Conservation (phyloP, 2,888 invertebrate species). For the Brachypterus glaber region DNA sequence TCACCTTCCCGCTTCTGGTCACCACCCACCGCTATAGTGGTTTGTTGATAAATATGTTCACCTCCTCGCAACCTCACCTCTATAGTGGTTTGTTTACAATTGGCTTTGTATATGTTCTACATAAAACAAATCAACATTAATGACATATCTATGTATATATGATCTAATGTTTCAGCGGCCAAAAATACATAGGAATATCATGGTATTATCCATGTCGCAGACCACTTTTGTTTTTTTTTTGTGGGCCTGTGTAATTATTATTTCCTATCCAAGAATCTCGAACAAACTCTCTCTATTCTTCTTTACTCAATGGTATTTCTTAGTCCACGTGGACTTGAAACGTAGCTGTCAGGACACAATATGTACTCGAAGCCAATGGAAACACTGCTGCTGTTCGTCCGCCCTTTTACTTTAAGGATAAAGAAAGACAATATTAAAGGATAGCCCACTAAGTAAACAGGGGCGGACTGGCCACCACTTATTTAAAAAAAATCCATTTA, state of each 20-base stretch:
- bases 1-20: no score
- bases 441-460: no score
- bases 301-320: conserved; percentile 4
- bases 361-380: conserved; percentile 28
- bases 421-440: conserved; percentile 39
- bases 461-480: no score
- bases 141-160: no score
- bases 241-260: not conserved
- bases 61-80: no score
- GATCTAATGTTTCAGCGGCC: no score
- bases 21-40: no score
- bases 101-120: no score
- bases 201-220: not conserved
- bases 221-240: not conserved
- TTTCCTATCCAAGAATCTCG: not conserved
- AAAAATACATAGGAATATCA: not conserved
- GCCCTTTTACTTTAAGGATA: conserved; percentile 41
- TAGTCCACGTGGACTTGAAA: conserved; percentile 37
- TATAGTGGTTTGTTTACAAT: no score
- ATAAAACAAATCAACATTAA: no score
- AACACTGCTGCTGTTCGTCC: conserved; percentile 22
- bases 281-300: not conserved
- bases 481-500: no score
- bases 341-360: conserved; percentile 25
- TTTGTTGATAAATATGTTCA: no score